Conservation (phyloP, 2,797 vertebrate species). For the Pyrrhura leucotis region DNA sequence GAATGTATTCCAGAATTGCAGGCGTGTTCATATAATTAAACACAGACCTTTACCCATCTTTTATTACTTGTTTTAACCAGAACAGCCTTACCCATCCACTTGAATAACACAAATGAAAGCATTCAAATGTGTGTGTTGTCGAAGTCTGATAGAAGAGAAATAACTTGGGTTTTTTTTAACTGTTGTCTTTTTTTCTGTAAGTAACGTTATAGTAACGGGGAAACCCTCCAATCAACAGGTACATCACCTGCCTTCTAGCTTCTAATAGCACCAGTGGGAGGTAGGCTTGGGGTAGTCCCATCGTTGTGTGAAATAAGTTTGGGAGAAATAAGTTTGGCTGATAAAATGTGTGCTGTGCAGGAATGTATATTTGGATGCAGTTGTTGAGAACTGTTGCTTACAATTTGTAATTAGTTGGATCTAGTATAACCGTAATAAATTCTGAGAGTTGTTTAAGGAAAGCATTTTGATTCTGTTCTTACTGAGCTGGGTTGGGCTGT, state of each 20-base stretch:
- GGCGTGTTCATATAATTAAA: neutral
- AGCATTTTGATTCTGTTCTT: neutral
- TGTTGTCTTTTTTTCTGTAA: slow-evolving; percentile 60
- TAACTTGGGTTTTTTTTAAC: slow-evolving; percentile 25
- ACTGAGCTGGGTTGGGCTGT: neutral
- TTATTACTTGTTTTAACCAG: neutral
- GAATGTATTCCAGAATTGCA: neutral
- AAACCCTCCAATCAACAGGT: slow-evolving; percentile 65
- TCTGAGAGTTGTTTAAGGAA: neutral
- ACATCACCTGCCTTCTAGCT: slow-evolving; percentile 56
- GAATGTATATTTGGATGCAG: neutral
- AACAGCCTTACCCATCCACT: neutral
- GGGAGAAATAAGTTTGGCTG: slow-evolving; percentile 9
- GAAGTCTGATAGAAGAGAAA: slow-evolving; percentile 43
- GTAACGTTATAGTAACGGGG: slow-evolving; percentile 50
- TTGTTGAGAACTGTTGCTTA: neutral
- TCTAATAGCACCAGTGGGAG: slow-evolving; percentile 56
- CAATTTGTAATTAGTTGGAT: neutral
- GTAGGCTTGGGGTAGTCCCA: slow-evolving; percentile 40
- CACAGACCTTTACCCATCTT: neutral
- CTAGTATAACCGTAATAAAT: neutral
- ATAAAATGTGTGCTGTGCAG: neutral
- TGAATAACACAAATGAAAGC: neutral
- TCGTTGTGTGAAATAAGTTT: slow-evolving; percentile 13
- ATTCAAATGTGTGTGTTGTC: slow-evolving; percentile 23